Evolutionary conservation across 2,797 vertebrate genomes (phyloP), one percentile per base, ranked within the genome.

Genomic region (Argentina silus): DNA sequence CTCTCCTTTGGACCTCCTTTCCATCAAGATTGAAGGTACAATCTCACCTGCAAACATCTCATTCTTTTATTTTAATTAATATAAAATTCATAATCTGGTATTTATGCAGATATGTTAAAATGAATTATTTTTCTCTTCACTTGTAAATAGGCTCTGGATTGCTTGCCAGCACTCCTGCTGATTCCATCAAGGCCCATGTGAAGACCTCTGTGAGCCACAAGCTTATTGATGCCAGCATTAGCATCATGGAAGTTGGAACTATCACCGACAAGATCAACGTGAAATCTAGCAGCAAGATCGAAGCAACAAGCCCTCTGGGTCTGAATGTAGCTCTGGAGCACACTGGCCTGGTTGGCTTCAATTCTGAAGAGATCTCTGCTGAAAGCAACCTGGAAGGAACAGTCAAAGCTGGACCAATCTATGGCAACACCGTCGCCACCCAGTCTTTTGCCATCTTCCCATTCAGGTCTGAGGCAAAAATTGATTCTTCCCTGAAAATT

Each of bases 21-120:
- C 96, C 55, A 87, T 97, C 50, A 90, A 81, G 8, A 27, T 95
- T 53, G 92, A 96, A 93, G 97, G 97, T 98, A 93, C 89, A 78
- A 68, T n/a, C 23, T 17, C 12, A 15, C 11, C 57, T 36, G 21
- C 59, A 23, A 21, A 27, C 5, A 27, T 27, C 0, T 27, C 17
- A 9, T 59, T 23, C 21, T 59, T 19, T 11, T 21, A 21, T 59
- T 59, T 19, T 23, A 59, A 59, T 12, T 21, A 23, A 27, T 23
- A 12, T 19, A 27, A 11, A 12, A 59, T 27, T 59, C 21, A 59
- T 12, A 4, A 60, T 60, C 23, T 60, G 23, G 11, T 27, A 60
- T 6, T 27, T 60, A 27, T 61, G 8, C 15, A 51, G 10, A 10
- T 67, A 12, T 21, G 19, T 21, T 3, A 9, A 11, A 14, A 14